A percentile compares a stretch with the other conserved stretches of the same genome.
phyloP scores from a whole-genome alignment of 2,797 vertebrate species.

The Falco rusticolus region DNA sequence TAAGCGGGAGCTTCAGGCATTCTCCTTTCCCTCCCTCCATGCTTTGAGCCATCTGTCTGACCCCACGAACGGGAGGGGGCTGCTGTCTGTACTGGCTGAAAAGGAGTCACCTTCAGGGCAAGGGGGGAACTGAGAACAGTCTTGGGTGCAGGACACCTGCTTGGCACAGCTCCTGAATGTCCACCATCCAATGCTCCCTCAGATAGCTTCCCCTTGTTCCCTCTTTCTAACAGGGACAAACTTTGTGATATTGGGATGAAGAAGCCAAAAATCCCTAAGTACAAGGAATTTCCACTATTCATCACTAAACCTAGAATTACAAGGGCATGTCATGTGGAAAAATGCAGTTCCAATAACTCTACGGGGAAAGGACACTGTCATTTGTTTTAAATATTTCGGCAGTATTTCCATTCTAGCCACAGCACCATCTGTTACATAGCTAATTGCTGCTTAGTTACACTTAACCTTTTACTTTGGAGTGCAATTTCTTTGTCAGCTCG shows the following conservation, averaged over 20 bases:
- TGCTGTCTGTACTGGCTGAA: rapidly evolving
- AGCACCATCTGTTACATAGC: neutral
- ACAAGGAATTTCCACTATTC: neutral
- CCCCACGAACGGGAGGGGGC: neutral
- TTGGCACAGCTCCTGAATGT: neutral
- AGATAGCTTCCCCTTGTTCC: neutral
- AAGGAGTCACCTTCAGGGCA: neutral
- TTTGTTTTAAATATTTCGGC: neutral
- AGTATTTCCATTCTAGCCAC: neutral
- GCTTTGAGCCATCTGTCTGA: neutral
- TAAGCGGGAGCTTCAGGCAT: neutral
- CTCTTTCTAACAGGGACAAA: neutral
- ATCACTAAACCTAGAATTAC: neutral
- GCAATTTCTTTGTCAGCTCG: neutral
- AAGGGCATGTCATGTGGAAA: neutral
- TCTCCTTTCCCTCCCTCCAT: neutral
- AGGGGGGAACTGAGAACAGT: neutral
- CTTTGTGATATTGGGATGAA: neutral
- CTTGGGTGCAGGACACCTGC: neutral
- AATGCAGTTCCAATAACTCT: neutral
- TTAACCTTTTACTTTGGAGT: neutral
- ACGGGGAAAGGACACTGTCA: neutral
- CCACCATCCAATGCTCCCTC: neutral
- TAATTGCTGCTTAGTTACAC: neutral
- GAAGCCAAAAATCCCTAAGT: neutral